A percentile compares a stretch with the other conserved stretches of the same genome.
These are phyloP conservation scores for Meloidogyne hapla DNA, from an alignment of 1,140 invertebrate genomes.

Conservation along the genomic window DNA sequence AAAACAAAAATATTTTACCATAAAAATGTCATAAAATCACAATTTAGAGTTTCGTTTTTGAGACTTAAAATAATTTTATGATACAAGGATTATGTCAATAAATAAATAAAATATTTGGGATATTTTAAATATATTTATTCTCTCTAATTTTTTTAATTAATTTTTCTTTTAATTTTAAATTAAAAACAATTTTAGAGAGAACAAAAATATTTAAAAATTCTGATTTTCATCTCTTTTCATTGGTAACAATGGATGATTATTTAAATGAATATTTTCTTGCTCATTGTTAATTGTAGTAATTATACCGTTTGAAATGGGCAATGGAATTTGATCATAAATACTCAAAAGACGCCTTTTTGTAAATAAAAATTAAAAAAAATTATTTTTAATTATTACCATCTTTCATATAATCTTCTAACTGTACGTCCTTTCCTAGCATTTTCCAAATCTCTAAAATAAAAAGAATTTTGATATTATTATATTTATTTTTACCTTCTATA, in stretches of 20 bases:
- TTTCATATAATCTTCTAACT: slow-evolving; percentile 18
- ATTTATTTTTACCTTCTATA: slow-evolving; percentile 18
- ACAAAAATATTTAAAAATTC: not conserved
- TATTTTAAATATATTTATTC: no score
- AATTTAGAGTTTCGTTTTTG: no score
- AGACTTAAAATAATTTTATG: no score
- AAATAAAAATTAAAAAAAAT: not conserved
- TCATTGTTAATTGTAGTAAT: not conserved
- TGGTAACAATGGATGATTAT: not conserved
- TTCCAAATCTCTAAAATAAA: slow-evolving; percentile 16
- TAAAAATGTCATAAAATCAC: no score
- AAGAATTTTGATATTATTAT: not conserved
- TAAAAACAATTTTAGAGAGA: no score
- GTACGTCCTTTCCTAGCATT: slow-evolving; percentile 6
- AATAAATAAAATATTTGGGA: no score
- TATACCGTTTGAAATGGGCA: not conserved
- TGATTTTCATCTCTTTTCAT: not conserved
- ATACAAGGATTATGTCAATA: no score
- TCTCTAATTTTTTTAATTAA: no score
- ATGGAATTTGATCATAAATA: slow-evolving; percentile 20
- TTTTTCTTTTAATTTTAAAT: not conserved
- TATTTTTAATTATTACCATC: slow-evolving; percentile 6
- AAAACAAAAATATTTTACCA: no score
- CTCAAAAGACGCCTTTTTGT: slow-evolving; percentile 18
- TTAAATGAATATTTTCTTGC: not conserved